Percentiles rank a stretch among this genome's conserved stretches.
These are phyloP conservation scores for Cliona cf. orientalis DNA, from an alignment of 37 sponge, comb jelly and placozoan species.

Conservation along the genomic window DNA sequence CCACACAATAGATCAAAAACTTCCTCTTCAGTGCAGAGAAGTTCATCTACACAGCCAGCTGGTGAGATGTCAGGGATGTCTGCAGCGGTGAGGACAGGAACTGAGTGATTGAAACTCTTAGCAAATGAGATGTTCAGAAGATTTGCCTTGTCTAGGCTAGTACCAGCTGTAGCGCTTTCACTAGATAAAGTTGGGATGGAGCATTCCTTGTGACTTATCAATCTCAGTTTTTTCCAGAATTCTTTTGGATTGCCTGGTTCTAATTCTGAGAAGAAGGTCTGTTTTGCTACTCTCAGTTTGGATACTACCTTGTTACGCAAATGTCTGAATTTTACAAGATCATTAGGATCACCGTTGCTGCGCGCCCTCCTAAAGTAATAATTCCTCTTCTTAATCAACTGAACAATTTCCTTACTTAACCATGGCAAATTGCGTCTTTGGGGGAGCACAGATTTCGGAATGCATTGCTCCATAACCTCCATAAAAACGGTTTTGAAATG, in stretches of 20 bases:
- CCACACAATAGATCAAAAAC: no score
- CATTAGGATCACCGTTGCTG: neutral
- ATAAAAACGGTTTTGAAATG: neutral
- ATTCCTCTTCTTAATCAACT: neutral
- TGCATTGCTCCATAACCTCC: neutral
- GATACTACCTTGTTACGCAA: neutral
- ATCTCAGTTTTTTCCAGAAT: conserved; percentile 5
- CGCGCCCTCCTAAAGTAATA: conserved; percentile 2
- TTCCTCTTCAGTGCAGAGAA: no score
- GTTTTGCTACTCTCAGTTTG: neutral
- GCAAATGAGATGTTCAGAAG: no score
- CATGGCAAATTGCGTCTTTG: neutral
- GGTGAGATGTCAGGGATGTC: no score
- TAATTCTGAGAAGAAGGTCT: neutral
- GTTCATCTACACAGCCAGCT: no score
- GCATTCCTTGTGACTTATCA: neutral
- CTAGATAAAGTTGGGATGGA: conserved; percentile 12
- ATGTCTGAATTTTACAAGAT: neutral
- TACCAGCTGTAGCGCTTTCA: no score
- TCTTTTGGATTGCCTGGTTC: neutral
- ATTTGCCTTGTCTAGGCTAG: no score
- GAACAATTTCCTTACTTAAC: neutral
- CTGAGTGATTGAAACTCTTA: no score
- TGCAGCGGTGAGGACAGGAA: no score
- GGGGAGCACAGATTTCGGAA: neutral